A percentile compares a stretch with the other conserved stretches of the same genome.
Evolutionary conservation across 1,140 invertebrate genomes (phyloP).

Genomic region (Drosophila aff.): DNA sequence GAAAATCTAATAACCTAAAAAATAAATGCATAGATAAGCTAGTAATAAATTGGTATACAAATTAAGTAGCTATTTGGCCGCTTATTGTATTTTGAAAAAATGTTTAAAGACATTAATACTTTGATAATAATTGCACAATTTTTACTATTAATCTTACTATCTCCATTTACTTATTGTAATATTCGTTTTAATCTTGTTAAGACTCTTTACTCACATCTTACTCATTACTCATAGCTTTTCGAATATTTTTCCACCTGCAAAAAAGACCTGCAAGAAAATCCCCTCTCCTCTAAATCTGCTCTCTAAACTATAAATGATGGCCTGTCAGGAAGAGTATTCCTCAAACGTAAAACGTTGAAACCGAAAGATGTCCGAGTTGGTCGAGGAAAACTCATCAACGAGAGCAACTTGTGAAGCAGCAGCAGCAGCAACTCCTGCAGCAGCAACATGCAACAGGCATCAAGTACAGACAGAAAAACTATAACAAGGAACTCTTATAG

Average conservation of each 20-base stretch:
- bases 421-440: conserved; percentile 41
- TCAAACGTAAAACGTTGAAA: conserved; percentile 14
- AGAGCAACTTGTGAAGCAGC: conserved; percentile 48
- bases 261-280: not conserved
- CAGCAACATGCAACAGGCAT: conserved; percentile 29
- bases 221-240: too few relatives aligned
- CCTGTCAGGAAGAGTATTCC: conserved; percentile 32
- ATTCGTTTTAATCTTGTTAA: not conserved
- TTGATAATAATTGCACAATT: too few relatives aligned
- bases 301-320: conserved; percentile 30
- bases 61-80: too few relatives aligned
- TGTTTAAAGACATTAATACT: too few relatives aligned
- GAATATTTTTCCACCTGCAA: conserved; percentile 13
- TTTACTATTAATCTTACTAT: too few relatives aligned
- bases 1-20: too few relatives aligned
- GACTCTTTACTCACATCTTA: too few relatives aligned
- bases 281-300: conserved; percentile 4
- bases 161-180: too few relatives aligned
- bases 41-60: too few relatives aligned
- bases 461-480: conserved; percentile 13
- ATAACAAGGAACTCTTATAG: not conserved
- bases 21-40: too few relatives aligned
- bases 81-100: too few relatives aligned
- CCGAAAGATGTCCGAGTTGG: conserved; percentile 22
- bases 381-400: conserved; percentile 54